phyloP scores from a whole-genome alignment of 1,140 invertebrate species.

The Chrysoperla carnea region DNA sequence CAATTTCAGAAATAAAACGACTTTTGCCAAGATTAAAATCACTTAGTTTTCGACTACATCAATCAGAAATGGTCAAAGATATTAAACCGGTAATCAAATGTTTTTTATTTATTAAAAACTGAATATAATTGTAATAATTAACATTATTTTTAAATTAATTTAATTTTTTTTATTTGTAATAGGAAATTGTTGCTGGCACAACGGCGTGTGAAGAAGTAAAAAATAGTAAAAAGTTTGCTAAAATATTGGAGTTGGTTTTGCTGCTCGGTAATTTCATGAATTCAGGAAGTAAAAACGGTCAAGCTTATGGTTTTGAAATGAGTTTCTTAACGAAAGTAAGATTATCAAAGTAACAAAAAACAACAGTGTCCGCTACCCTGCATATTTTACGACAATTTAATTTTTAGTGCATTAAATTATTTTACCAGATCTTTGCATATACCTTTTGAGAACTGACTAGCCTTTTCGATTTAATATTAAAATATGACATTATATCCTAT shows the following conservation, averaged over 20 bases:
- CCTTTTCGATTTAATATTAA: neutral
- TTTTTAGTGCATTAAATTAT: too few species aligned
- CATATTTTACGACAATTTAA: conserved; percentile 1
- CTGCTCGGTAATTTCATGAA: conserved; percentile 93
- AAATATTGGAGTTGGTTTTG: conserved; percentile 77
- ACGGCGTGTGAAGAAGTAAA: conserved; percentile 92
- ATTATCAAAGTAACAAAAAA: conserved; percentile 4
- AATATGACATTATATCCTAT: too few species aligned
- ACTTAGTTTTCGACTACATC: conserved; percentile 77
- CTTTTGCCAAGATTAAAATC: conserved; percentile 74
- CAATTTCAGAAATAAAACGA: conserved; percentile 79
- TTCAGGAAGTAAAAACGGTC: conserved; percentile 79
- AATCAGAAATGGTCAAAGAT: conserved; percentile 67
- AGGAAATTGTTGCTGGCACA: conserved; percentile 85
- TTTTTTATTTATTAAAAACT: neutral
- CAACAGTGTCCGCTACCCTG: conserved; percentile 1
- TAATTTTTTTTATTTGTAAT: conserved; percentile 12
- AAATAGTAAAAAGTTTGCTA: conserved; percentile 74
- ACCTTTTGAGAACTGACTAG: neutral
- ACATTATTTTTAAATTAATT: conserved; percentile 5
- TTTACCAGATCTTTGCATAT: neutral
- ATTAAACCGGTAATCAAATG: conserved; percentile 64
- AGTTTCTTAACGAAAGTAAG: conserved; percentile 83
- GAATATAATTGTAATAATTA: conserved; percentile 1
- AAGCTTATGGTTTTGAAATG: conserved; percentile 92